Conservation (phyloP, 2,113 vertebrate genomes). For the Aythya baeri region DNA sequence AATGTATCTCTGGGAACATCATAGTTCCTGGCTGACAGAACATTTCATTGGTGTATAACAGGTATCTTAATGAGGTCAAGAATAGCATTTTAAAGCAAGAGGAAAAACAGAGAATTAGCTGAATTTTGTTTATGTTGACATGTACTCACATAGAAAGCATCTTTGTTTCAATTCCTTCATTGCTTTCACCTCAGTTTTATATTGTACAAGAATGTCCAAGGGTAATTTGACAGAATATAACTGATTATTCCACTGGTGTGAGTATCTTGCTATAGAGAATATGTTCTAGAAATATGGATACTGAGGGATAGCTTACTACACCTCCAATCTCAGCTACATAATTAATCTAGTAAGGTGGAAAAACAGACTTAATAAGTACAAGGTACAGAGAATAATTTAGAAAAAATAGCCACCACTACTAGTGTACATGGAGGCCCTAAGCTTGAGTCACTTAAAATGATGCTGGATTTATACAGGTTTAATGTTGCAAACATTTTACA, state of each 20-base stretch:
- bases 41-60: background rate
- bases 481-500: background rate
- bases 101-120: background rate
- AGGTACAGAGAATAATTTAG: background rate
- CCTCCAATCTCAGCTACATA: background rate
- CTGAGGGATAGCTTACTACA: accelerated
- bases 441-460: background rate
- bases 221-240: background rate
- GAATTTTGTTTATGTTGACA: background rate
- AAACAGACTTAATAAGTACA: background rate
- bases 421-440: accelerated
- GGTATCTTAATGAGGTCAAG: background rate
- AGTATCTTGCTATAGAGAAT: background rate
- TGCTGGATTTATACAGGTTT: background rate
- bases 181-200: background rate
- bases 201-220: background rate
- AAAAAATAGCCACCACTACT: background rate
- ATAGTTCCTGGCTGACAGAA: background rate
- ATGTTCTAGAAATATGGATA: background rate
- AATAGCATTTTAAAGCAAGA: accelerated
- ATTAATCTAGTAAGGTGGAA: background rate
- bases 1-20: background rate
- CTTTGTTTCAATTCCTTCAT: background rate
- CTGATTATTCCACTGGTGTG: background rate
- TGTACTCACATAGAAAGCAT: accelerated